These are phyloP conservation scores for Drosophila sturtevanti DNA, from an alignment of 1,140 invertebrate species.

Conservation along the genomic window DNA sequence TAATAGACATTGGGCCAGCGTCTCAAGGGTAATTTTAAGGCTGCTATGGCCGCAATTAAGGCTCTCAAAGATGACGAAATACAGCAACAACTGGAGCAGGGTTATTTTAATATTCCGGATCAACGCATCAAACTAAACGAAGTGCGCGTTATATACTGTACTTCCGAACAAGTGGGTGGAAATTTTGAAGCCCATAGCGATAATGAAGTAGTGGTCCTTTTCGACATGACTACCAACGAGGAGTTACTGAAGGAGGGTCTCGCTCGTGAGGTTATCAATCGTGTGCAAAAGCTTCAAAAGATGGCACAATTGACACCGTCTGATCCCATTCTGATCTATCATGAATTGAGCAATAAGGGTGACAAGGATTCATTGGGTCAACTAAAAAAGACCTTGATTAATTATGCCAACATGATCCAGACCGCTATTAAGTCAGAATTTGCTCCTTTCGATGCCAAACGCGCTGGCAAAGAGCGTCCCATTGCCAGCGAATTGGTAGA, in stretches of 20 bases:
- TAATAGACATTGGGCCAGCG: conserved; percentile 89
- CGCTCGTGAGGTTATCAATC: conserved; percentile 97
- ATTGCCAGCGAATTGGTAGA: conserved; percentile 91
- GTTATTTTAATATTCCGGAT: conserved; percentile 89
- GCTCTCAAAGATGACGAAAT: conserved; percentile 91
- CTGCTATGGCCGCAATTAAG: conserved; percentile 93
- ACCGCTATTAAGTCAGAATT: conserved; percentile 91
- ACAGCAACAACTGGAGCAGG: conserved; percentile 89
- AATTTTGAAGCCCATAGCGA: conserved; percentile 96
- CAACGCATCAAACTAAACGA: conserved; percentile 92
- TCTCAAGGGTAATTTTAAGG: conserved; percentile 95
- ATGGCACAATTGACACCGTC: conserved; percentile 96
- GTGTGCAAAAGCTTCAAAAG: conserved; percentile 98
- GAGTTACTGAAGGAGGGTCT: conserved; percentile 95
- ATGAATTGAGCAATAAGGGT: conserved; percentile 84
- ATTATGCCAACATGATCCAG: conserved; percentile 90
- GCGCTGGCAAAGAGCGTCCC: conserved; percentile 83
- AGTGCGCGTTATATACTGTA: conserved; percentile 92
- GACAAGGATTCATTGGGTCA: conserved; percentile 80
- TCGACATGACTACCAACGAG: conserved; percentile 92
- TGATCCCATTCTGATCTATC: conserved; percentile 94
- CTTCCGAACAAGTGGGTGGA: conserved; percentile 83
- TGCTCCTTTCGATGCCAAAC: conserved; percentile 82
- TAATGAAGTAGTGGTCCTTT: conserved; percentile 90
- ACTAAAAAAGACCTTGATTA: conserved; percentile 87